These are phyloP conservation scores for Pelobates cultripes DNA, from an alignment of 2,797 vertebrate species.

Conservation along the genomic window DNA sequence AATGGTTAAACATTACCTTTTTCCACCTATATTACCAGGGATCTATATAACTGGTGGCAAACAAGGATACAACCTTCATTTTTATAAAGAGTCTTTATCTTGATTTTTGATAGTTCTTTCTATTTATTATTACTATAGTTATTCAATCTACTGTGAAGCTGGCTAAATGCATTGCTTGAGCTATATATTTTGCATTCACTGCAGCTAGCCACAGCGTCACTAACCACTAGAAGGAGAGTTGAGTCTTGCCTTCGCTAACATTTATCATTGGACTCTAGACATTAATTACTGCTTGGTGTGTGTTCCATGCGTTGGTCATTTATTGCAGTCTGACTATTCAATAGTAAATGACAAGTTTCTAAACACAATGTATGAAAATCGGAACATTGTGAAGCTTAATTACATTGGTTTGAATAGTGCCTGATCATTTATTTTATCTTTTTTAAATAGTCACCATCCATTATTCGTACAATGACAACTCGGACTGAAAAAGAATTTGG, in stretches of 20 bases:
- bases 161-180: background rate
- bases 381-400: constrained; percentile 22
- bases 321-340: constrained; percentile 20
- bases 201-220: constrained; percentile 7
- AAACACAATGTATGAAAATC: constrained; percentile 11
- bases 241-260: background rate
- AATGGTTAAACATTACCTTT: too few relatives aligned
- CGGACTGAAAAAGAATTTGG: background rate
- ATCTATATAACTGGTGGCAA: too few relatives aligned
- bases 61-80: too few relatives aligned
- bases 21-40: too few relatives aligned
- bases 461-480: constrained; percentile 16
- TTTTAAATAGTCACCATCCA: constrained; percentile 22
- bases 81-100: background rate
- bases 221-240: constrained; percentile 1
- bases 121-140: background rate
- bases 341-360: constrained; percentile 16
- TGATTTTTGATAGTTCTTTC: background rate
- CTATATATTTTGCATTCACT: background rate
- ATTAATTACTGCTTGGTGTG: constrained; percentile 23
- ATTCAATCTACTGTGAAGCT: background rate
- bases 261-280: constrained; percentile 21
- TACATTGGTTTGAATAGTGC: constrained; percentile 31
- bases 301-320: constrained; percentile 24
- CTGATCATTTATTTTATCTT: constrained; percentile 29